A percentile compares a stretch with the other conserved stretches of the same genome.
phyloP scores from a whole-genome alignment of 2,888 invertebrate genomes.

The Drosophila ochracea region DNA sequence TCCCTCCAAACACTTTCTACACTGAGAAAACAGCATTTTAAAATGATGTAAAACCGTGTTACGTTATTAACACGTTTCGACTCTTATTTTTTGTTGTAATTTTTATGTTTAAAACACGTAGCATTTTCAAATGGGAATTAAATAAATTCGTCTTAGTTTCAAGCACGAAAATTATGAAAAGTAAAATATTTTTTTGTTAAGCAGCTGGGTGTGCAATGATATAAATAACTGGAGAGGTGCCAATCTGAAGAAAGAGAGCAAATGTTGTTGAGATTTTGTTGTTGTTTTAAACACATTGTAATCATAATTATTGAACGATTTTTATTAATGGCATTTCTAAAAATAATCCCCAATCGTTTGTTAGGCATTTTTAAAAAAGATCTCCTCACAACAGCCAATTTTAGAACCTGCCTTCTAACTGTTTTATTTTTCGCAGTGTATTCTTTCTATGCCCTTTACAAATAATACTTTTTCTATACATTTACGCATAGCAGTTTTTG shows the following conservation, averaged over 20 bases:
- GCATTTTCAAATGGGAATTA: neutral
- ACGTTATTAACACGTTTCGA: neutral
- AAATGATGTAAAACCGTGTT: neutral
- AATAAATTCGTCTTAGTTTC: neutral
- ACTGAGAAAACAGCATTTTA: neutral
- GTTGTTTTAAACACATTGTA: neutral
- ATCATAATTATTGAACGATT: neutral
- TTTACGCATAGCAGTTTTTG: constrained; percentile 14
- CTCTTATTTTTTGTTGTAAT: neutral
- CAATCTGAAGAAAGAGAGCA: neutral
- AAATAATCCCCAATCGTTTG: too few species aligned
- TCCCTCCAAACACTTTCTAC: neutral
- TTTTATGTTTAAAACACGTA: neutral
- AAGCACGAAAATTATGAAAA: neutral
- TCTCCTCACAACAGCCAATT: neutral
- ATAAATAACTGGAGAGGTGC: neutral
- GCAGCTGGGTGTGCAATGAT: rapidly evolving
- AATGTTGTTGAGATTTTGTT: neutral
- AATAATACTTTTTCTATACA: constrained; percentile 14
- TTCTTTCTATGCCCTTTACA: neutral
- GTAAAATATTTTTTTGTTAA: neutral
- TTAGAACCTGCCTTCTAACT: rapidly evolving
- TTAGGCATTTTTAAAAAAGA: neutral
- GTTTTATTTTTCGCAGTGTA: neutral
- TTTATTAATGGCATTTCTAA: neutral